Evolutionary conservation across 2,113 vertebrate genomes (phyloP).

Genomic region (Chrysemys picta): DNA sequence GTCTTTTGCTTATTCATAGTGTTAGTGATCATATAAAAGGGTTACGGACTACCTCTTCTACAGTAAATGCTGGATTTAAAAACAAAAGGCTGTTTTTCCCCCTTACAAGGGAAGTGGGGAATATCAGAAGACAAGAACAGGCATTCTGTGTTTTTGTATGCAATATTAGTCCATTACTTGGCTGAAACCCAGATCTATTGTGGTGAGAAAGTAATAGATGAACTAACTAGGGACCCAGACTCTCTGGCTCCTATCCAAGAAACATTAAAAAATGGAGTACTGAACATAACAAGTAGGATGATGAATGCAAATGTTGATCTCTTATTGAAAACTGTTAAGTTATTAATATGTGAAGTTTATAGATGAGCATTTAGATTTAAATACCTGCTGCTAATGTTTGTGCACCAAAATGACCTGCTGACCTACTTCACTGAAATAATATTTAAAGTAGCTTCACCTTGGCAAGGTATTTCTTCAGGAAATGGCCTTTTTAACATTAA

Average conservation of each 20-base stretch:
- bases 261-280: slow-evolving; percentile 80
- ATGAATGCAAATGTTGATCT: slow-evolving; percentile 83
- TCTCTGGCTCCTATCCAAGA: slow-evolving; percentile 82
- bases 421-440: slow-evolving; percentile 23
- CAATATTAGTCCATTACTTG: slow-evolving; percentile 81
- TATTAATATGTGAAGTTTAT: slow-evolving; percentile 81
- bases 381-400: slow-evolving; percentile 40
- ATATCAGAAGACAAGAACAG: slow-evolving; percentile 72
- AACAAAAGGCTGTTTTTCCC: neutral
- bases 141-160: slow-evolving; percentile 75
- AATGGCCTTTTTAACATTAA: neutral
- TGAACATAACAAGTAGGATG: slow-evolving; percentile 83
- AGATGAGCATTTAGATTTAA: slow-evolving; percentile 61
- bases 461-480: neutral
- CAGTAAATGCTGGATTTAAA: neutral
- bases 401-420: slow-evolving; percentile 37
- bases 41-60: slow-evolving; percentile 26
- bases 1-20: slow-evolving; percentile 50
- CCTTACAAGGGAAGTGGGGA: slow-evolving; percentile 35
- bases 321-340: slow-evolving; percentile 83
- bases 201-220: slow-evolving; percentile 85
- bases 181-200: slow-evolving; percentile 82
- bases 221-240: slow-evolving; percentile 84
- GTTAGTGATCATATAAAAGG: slow-evolving; percentile 13
- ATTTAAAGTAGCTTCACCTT: neutral